Base-by-base conservation (phyloP, 2,888 invertebrate genomes). In the Drosophila algonquin region DNA sequence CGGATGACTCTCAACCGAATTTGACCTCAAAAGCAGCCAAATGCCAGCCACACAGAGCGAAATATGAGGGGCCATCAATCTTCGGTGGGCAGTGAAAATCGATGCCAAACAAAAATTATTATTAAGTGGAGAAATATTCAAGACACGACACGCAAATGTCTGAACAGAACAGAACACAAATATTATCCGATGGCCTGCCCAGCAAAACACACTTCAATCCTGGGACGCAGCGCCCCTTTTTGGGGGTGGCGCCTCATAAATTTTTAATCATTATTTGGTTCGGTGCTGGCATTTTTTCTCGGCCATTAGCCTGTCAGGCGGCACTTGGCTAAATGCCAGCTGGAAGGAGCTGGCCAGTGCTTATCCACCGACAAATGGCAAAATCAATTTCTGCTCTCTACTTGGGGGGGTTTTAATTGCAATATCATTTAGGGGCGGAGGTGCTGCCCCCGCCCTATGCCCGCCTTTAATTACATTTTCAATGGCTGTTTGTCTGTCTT, bases 341-440 rank as follows among this genome's bases (percentile, higher is more conserved):
- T 47, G 32, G 21, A 47, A n/a, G 12, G 53, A 24, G 24, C 5
- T 24, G 24, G 21, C 59, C 47, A 14, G 63, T 75, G 68, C 78
- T 78, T 76, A 75, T 68, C 61, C 60, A 46, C 68, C 47, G 57
- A 60, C 77, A 81, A 85, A 79, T 87, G 76, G 80, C 69, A 80
- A 81, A 84, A 85, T 81, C 79, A 84, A 84, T 86, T 86, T 79
- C 18, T 18, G 68, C 75, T 63, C 70, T 46, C 50, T 48, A 14
- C 45, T 75, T 68, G 72, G 75, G 72, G 24, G 5, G 70, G 69
- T 76, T 83, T 83, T 83, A 86, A 83, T 86, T 83, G 81, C 75
- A 76, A 76, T 83, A 73, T 83, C 81, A 75, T 65, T 79, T 71
- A 67, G 71, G 60, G 51, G 24, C 21, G 12, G 24, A 10, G 48